Evolutionary conservation across 2,888 invertebrate genomes (phyloP), one percentile per base, ranked within the genome.

Genomic region (Napeogenes sylphis): DNA sequence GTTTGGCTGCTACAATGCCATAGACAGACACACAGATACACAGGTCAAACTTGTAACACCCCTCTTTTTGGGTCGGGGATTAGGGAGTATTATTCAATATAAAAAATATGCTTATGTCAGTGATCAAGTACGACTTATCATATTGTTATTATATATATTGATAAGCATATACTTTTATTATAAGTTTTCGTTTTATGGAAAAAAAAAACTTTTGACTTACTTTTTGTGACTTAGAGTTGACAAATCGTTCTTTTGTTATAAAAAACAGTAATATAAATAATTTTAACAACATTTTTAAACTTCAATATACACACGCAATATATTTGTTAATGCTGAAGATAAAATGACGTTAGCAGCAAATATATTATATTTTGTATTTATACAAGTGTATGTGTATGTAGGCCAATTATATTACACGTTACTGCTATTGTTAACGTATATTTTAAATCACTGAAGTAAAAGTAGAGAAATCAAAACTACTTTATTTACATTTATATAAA

Each of bases 271-370:
- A 64, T 21, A 21, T 21, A 13, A 47, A 42, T 58, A 66, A 57
- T 66, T 73, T 75, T 55, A 72, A 68, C 64, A 69, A 60, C 70
- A 71, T 71, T 64, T 66, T 65, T 53, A 59, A 30, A 33, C 12
- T 12, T 13, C 42, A 53, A 38, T 14, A 51, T n/a, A 33, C n/a
- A 21, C 21, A 42, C 53, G 53, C 21, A 60, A 42, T 38, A 13
- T 8, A 51, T 35, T n/a, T 53, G 8, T 2, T 21, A 53, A 45
- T 57, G 45, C 46, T 54, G 21, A 46, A 42, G 2, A 4, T 53
- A 38, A 53, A 46, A 42, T 57, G 30, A 51, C 51, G 46, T 46
- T 55, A 59, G 47, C 21, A 21, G 51, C 8, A 32, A 45, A 10
- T 45, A 61, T 45, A 32, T 56, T 60, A 45, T 67, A 63, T 58